phyloP scores from a whole-genome alignment of 2,113 vertebrate genomes.

The Hippoglossus stenolepis region DNA sequence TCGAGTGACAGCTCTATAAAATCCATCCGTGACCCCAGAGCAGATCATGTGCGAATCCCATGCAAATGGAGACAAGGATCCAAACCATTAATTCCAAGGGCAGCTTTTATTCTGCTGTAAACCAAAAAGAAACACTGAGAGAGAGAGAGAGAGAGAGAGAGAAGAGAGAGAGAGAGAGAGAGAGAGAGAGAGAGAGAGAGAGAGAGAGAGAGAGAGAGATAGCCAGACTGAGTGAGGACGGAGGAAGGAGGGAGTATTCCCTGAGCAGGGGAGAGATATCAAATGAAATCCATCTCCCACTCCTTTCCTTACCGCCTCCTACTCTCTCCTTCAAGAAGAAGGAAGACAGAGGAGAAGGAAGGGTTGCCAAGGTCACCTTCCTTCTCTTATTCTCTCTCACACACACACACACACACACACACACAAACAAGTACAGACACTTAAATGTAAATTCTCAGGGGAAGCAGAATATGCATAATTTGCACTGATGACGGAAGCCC shows the following conservation, averaged over 20 bases:
- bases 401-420: too few relatives aligned
- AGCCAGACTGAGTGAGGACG: constrained; percentile 15
- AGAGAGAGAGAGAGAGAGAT: constrained; percentile 44
- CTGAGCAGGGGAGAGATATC: constrained; percentile 68
- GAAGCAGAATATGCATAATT: constrained; percentile 30
- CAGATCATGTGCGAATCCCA: constrained; percentile 49
- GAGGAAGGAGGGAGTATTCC: constrained; percentile 66
- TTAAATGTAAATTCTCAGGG: constrained; percentile 22
- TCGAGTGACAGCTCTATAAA: constrained; percentile 36
- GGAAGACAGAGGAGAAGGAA: constrained; percentile 33
- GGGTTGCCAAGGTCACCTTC: constrained; percentile 71
- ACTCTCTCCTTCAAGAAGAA: constrained; percentile 54
- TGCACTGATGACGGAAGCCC: constrained; percentile 30
- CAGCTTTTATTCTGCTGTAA: constrained; percentile 64
- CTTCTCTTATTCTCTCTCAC: constrained; percentile 23
- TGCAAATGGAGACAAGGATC: constrained; percentile 52
- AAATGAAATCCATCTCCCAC: constrained; percentile 67
- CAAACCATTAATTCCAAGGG: constrained; percentile 71
- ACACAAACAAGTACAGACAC: constrained; percentile 23
- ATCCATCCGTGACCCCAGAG: constrained; percentile 45
- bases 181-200: too few relatives aligned
- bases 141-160: constrained; percentile 26
- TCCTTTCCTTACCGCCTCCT: constrained; percentile 42
- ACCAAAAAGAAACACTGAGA: constrained; percentile 45
- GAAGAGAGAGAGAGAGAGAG: not conserved